Evolutionary conservation across 2,113 vertebrate species (phyloP), one percentile per base, ranked within the genome.

Genomic region (Silurus glanis): DNA sequence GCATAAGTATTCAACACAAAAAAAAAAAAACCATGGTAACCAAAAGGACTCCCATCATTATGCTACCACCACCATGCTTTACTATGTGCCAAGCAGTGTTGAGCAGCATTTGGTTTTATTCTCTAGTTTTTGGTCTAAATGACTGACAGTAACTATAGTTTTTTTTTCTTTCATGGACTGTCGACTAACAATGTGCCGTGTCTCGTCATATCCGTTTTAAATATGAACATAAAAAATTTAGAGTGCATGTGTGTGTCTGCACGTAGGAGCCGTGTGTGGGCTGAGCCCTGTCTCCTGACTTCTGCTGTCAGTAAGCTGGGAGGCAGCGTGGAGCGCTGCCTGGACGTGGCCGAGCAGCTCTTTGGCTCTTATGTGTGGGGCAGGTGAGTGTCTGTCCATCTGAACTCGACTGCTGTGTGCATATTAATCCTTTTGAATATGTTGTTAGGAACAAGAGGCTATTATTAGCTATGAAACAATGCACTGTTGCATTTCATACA

Each of bases 361-460:
- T 99, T 99, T 5, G 98, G 98, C 14, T 96, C 96, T 0, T 99
- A 99, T 89, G 94, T 99, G 90, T 99, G 98, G 98, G 98, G 97
- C 93, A 97, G 98, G 98, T 99, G 89, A 72, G 94, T 83, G 28
- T 55, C 25, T 2, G 5, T 62, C 4, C 21, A 66, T 80, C 19
- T 23, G 6, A 80, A 59, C 56, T 23, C 5, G 2, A 21, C 16
- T 21, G 55, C 2, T 80, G 55, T 21, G 25, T 59, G 17, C 59
- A 2, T 58, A 23, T 17, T 59, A 37, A 59, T 80, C 56, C 55
- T 45, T 21, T 80, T 17, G 3, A 1, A 45, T 12, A 14, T 12
- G 37, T 80, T 14, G 25, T 59, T 21, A 59, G 14, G 9, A 59
- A 45, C 56, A 80, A 58, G 23, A 80, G 28, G 25, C 25, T 59